A percentile compares a stretch with the other conserved stretches of the same genome.
phyloP scores from a whole-genome alignment of 2,797 vertebrate genomes.

The Telmatherina bonti region DNA sequence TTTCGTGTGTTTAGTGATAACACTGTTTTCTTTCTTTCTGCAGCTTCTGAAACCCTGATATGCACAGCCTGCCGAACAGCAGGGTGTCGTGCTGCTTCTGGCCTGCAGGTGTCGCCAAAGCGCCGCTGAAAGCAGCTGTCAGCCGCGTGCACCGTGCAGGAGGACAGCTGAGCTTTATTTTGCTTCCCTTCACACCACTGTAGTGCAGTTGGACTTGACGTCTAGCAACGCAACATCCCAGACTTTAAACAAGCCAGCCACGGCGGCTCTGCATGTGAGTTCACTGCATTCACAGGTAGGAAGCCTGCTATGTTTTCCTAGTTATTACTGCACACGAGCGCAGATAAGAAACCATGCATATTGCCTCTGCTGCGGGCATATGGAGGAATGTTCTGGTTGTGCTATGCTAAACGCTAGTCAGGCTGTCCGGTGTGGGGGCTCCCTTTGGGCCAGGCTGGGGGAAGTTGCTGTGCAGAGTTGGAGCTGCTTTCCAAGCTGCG shows the following conservation, averaged over 20 bases:
- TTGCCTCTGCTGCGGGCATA: slow-evolving; percentile 31
- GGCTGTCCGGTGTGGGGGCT: slow-evolving; percentile 48
- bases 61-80: background rate
- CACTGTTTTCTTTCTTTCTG: no score
- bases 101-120: slow-evolving; percentile 74
- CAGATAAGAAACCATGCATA: slow-evolving; percentile 3
- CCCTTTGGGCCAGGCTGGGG: slow-evolving; percentile 54
- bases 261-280: slow-evolving; percentile 43
- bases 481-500: slow-evolving; percentile 63
- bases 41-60: background rate
- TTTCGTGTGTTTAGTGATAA: no score
- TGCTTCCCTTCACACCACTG: slow-evolving; percentile 69
- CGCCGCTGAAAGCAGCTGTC: slow-evolving; percentile 13
- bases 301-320: slow-evolving; percentile 21
- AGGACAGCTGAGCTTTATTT: slow-evolving; percentile 62
- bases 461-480: slow-evolving; percentile 71
- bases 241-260: slow-evolving; percentile 54
- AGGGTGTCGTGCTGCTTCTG: background rate
- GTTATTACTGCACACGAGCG: slow-evolving; percentile 11
- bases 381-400: slow-evolving; percentile 33
- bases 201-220: slow-evolving; percentile 73
- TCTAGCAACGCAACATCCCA: slow-evolving; percentile 62
- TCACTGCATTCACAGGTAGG: slow-evolving; percentile 67
- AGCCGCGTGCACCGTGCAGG: slow-evolving; percentile 51
- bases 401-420: slow-evolving; percentile 42